These are phyloP conservation scores for Pseudomyrmex pallidus DNA, from an alignment of 1,140 invertebrate species.

Conservation along the genomic window DNA sequence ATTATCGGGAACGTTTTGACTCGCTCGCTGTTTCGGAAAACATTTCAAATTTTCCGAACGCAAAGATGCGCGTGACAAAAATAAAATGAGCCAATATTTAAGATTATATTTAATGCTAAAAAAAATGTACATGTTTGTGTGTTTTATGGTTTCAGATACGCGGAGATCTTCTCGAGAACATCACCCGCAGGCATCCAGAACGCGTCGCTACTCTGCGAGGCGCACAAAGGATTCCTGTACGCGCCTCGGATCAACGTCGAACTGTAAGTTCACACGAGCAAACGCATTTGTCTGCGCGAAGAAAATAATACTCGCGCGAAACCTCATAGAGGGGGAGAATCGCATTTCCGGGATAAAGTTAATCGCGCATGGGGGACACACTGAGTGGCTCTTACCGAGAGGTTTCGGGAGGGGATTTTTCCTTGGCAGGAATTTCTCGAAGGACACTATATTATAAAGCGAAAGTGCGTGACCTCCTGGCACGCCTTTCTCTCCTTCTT, in stretches of 20 bases:
- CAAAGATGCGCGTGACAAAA: too few species aligned
- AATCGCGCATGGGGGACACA: constrained; percentile 32
- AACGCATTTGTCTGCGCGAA: not conserved
- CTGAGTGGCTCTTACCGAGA: constrained; percentile 16
- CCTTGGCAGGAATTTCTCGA: constrained; percentile 52
- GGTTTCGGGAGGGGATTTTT: constrained; percentile 46
- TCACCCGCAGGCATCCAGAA: constrained; percentile 78
- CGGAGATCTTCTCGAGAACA: constrained; percentile 72
- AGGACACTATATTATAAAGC: constrained; percentile 78
- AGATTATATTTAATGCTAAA: too few species aligned
- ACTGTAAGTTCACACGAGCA: constrained; percentile 75
- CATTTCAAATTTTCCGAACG: not conserved
- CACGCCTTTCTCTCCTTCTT: constrained; percentile 73
- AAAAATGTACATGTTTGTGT: not conserved
- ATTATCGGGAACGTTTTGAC: constrained; percentile 80
- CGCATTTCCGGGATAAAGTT: constrained; percentile 32
- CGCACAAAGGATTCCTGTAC: constrained; percentile 80
- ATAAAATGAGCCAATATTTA: too few species aligned
- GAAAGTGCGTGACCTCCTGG: constrained; percentile 80
- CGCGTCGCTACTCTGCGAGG: constrained; percentile 76
- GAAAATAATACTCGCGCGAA: not conserved
- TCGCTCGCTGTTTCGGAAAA: constrained; percentile 67
- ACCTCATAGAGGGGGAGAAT: not conserved
- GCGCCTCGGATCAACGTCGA: constrained; percentile 67
- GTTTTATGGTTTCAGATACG: constrained; percentile 75